A percentile compares a stretch with the other conserved stretches of the same genome.
These are phyloP conservation scores for Andrena trimmerana DNA, from an alignment of 2,888 invertebrate species.

Conservation along the genomic window DNA sequence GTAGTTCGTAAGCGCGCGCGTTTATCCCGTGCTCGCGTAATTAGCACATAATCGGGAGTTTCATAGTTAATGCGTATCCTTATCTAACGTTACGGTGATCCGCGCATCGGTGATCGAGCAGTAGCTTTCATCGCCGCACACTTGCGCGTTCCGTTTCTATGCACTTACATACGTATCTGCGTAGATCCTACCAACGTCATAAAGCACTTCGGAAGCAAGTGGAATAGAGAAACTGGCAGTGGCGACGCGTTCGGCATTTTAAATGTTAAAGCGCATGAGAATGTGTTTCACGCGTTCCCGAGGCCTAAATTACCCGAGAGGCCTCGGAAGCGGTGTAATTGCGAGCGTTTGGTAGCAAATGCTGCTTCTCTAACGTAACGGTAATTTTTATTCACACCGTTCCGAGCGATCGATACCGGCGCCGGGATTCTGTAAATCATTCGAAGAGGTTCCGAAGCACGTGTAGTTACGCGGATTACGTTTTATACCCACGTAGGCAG, in stretches of 20 bases:
- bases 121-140: conserved; percentile 3
- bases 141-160: neutral
- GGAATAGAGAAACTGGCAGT: conserved; percentile 44
- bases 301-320: conserved; percentile 31
- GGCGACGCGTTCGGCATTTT: conserved; percentile 22
- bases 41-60: conserved; percentile 41
- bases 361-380: too few species aligned
- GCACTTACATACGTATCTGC: neutral
- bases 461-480: conserved; percentile 52
- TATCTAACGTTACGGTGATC: conserved; percentile 46
- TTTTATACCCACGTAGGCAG: conserved; percentile 69
- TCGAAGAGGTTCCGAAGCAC: conserved; percentile 24
- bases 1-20: neutral
- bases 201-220: neutral
- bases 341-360: conserved; percentile 17
- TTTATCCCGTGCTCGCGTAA: conserved; percentile 1
- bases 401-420: neutral
- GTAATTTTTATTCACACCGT: too few species aligned
- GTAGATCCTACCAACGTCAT: neutral
- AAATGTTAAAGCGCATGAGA: conserved; percentile 37
- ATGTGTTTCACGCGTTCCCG: conserved; percentile 51
- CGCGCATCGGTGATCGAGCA: conserved; percentile 26
- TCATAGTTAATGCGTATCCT: conserved; percentile 43
- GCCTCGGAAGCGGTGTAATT: conserved; percentile 40
- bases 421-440: neutral